These are phyloP conservation scores for Heliconius nattereri DNA, from an alignment of 1,140 invertebrate species.

Conservation along the genomic window DNA sequence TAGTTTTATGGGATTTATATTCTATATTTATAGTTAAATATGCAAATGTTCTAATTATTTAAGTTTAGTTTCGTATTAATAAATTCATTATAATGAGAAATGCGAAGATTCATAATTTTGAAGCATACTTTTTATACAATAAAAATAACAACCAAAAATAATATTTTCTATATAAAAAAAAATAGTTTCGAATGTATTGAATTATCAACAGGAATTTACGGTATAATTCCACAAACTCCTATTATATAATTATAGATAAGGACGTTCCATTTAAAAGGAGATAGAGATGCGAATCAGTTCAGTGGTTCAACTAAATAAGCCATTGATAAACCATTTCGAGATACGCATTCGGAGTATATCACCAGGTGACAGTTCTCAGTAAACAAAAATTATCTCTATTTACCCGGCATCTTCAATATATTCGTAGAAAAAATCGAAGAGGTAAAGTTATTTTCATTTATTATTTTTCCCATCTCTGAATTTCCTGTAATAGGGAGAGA, in stretches of 20 bases:
- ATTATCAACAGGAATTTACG: no score
- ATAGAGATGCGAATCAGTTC: background rate
- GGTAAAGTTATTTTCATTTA: background rate
- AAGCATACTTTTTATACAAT: no score
- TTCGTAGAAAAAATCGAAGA: background rate
- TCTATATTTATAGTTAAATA: background rate
- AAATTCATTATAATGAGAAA: background rate
- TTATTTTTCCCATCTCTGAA: background rate
- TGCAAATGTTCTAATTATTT: background rate
- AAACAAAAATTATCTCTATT: slow-evolving; percentile 12
- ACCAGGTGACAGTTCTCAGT: slow-evolving; percentile 2
- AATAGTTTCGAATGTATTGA: no score
- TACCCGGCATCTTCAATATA: background rate
- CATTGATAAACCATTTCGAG: background rate
- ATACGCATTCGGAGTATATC: background rate
- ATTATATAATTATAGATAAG: no score
- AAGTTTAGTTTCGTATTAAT: background rate
- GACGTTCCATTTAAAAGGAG: background rate
- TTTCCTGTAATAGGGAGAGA: background rate
- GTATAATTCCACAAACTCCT: no score
- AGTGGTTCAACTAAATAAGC: background rate
- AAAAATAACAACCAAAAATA: no score
- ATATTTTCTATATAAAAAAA: no score
- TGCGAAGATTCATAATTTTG: background rate
- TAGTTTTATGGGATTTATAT: background rate